Conservation (phyloP, 2,113 vertebrate species). For the Psittacula cyanocephala region DNA sequence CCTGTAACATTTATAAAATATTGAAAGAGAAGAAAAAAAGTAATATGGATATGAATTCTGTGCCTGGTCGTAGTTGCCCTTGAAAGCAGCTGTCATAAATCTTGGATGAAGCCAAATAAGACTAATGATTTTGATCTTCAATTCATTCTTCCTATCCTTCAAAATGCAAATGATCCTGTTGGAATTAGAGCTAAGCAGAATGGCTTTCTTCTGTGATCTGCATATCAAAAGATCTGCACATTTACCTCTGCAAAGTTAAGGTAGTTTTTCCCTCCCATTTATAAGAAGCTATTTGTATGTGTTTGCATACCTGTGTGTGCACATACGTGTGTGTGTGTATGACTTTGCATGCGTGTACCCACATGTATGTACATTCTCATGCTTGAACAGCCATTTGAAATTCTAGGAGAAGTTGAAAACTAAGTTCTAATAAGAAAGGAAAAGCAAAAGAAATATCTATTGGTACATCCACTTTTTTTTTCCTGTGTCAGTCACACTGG, state of each 20-base stretch:
- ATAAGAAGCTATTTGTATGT: neutral
- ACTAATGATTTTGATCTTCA: slow-evolving; percentile 69
- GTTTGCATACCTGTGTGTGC: neutral
- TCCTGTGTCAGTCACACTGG: neutral
- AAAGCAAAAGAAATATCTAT: neutral
- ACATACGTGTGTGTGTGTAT: neutral
- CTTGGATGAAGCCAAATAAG: slow-evolving; percentile 75
- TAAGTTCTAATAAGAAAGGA: neutral
- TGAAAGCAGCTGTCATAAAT: slow-evolving; percentile 73
- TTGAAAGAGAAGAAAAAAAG: slow-evolving; percentile 63
- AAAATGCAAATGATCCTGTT: slow-evolving; percentile 70
- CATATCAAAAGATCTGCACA: slow-evolving; percentile 22
- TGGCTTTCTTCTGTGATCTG: slow-evolving; percentile 60
- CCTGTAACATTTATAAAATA: slow-evolving; percentile 72
- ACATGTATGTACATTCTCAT: neutral
- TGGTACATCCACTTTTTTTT: neutral
- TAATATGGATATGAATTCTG: slow-evolving; percentile 55
- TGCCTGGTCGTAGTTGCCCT: slow-evolving; percentile 64
- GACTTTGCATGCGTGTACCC: accelerated
- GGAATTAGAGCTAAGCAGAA: slow-evolving; percentile 63
- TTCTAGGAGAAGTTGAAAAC: neutral
- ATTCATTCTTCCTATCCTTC: slow-evolving; percentile 71
- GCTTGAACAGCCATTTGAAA: neutral
- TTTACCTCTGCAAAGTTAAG: neutral
- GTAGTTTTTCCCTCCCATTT: neutral